Evolutionary conservation across 2,797 vertebrate species (phyloP).

Genomic region (Poeciliopsis presidionis): DNA sequence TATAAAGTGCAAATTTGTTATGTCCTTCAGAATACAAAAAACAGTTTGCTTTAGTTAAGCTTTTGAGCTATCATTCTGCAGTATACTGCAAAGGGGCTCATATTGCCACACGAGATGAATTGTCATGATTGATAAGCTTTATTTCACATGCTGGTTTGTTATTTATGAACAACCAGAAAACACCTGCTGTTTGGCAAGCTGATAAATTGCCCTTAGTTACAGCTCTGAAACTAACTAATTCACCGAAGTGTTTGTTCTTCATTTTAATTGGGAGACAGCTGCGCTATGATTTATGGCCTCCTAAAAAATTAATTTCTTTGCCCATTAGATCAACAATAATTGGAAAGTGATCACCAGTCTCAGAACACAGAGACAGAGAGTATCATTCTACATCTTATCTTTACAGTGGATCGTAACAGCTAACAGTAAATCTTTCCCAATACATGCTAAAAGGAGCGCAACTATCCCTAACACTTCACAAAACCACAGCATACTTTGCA

Average conservation of each 20-base stretch:
- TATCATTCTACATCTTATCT: background rate
- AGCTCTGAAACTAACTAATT: constrained; percentile 32
- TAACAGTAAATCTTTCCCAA: background rate
- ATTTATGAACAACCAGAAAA: constrained; percentile 23
- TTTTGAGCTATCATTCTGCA: background rate
- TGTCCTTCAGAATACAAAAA: background rate
- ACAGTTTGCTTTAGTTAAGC: background rate
- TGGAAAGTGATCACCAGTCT: constrained; percentile 37
- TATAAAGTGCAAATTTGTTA: background rate
- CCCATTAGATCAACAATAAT: constrained; percentile 36
- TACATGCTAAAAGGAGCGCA: background rate
- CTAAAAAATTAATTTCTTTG: constrained; percentile 25
- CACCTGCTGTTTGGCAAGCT: constrained; percentile 24
- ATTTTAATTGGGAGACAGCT: constrained; percentile 45
- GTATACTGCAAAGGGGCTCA: background rate
- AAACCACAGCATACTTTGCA: background rate
- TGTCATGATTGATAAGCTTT: constrained; percentile 3
- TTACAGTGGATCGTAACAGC: background rate
- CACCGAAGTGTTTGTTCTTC: constrained; percentile 44
- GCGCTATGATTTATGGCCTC: constrained; percentile 42
- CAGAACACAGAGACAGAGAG: constrained; percentile 1
- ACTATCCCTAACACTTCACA: background rate
- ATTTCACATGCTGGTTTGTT: constrained; percentile 4
- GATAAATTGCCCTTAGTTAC: constrained; percentile 30
- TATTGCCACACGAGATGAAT: constrained; percentile 5